Evolutionary conservation across 92 coral and sea anemone genomes (phyloP).

Genomic region (Porites rus): DNA sequence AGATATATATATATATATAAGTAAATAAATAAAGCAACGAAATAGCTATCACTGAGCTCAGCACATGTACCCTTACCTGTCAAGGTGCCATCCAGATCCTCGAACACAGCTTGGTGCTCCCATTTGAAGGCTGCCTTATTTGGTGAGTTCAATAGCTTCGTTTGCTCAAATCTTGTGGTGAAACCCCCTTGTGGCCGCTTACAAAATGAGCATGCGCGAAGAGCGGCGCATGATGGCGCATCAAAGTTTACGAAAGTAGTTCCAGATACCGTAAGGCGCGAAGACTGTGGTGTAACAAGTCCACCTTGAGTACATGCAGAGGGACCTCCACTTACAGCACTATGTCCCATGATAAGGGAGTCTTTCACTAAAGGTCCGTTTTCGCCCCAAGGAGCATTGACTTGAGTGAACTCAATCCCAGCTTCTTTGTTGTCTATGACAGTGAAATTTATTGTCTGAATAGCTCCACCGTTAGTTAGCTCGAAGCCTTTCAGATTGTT

Average conservation of each 20-base stretch:
- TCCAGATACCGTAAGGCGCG: constrained; percentile 77
- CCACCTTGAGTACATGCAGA: constrained; percentile 81
- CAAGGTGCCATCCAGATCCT: constrained; percentile 88
- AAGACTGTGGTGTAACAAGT: constrained; percentile 75
- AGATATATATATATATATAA: too few relatives aligned
- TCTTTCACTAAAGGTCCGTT: constrained; percentile 77
- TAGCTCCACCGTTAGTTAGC: constrained; percentile 76
- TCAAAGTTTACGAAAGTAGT: constrained; percentile 88
- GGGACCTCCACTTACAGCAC: constrained; percentile 67
- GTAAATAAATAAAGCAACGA: not conserved
- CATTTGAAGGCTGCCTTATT: constrained; percentile 84
- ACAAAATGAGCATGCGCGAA: constrained; percentile 90
- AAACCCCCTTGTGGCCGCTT: constrained; percentile 79
- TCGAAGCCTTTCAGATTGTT: constrained; percentile 94
- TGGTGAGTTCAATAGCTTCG: constrained; percentile 64
- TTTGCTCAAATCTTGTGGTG: constrained; percentile 72
- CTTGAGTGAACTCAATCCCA: constrained; percentile 82
- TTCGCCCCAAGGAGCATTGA: constrained; percentile 81
- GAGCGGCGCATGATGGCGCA: constrained; percentile 63
- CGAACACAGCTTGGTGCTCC: constrained; percentile 85
- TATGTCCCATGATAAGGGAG: constrained; percentile 83
- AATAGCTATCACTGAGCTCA: too few relatives aligned
- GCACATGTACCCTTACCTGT: constrained; percentile 66
- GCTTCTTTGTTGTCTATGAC: constrained; percentile 85
- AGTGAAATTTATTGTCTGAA: constrained; percentile 82